A percentile compares a stretch with the other conserved stretches of the same genome.
These are phyloP conservation scores for Malurus leucopterus DNA, from an alignment of 2,797 vertebrate genomes.

Conservation along the genomic window DNA sequence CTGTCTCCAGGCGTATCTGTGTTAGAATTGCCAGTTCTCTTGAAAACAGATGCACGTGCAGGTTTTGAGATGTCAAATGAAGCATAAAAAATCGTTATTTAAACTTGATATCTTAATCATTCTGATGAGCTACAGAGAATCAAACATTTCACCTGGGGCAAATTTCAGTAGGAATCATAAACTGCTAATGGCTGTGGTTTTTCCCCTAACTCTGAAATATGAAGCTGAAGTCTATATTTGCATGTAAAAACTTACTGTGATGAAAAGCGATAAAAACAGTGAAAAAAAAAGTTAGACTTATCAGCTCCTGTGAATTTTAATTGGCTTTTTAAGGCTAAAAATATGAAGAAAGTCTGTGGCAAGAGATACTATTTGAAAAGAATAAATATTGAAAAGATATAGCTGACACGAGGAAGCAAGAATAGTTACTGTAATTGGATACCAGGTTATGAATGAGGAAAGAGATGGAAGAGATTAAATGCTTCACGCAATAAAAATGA, in stretches of 20 bases:
- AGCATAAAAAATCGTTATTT: conserved; percentile 39
- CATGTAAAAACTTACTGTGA: conserved; percentile 26
- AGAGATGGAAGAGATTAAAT: conserved; percentile 53
- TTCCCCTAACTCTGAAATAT: conserved; percentile 20
- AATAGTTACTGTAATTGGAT: conserved; percentile 57
- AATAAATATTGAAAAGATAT: conserved; percentile 45
- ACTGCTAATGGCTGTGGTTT: neutral
- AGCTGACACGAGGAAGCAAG: conserved; percentile 30
- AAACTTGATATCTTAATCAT: conserved; percentile 33
- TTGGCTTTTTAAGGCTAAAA: conserved; percentile 40
- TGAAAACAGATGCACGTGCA: neutral
- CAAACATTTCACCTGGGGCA: conserved; percentile 37
- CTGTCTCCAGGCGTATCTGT: neutral
- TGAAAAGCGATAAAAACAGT: conserved; percentile 25
- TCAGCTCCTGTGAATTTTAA: conserved; percentile 46
- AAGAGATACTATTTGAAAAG: conserved; percentile 31
- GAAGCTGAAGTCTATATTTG: conserved; percentile 16
- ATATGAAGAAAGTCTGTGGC: neutral
- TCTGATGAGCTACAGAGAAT: conserved; percentile 41
- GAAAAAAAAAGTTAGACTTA: conserved; percentile 12
- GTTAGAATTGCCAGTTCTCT: neutral
- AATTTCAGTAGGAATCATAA: conserved; percentile 41
- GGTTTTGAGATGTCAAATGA: conserved; percentile 41
- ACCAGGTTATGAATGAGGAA: conserved; percentile 31
- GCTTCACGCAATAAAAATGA: conserved; percentile 32